Base-by-base conservation (phyloP, 2,888 invertebrate genomes). In the Perizoma affinitatum region DNA sequence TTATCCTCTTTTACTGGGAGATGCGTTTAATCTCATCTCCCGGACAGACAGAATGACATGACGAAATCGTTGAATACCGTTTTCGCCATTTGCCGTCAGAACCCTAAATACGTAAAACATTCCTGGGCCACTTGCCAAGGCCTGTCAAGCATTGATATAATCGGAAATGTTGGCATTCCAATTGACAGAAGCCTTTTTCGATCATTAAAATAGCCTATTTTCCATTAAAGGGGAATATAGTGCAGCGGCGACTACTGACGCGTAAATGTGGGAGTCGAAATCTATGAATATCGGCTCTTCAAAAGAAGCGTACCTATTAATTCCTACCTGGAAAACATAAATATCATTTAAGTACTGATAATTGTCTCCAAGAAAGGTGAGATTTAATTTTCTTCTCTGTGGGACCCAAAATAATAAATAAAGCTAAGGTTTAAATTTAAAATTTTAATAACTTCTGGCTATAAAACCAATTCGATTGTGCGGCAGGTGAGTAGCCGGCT, bases 101-200 rank as follows among this genome's bases (percentile, higher is more conserved):
- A 38, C 38, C 38, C 38, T 38, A 38, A 6, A 38, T 6, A 38
- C 38, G 38, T 69, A 60, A 67, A 71, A 66, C 68, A 80, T 83
- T 81, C 79, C 67, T 75, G 68, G 73, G 70, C 66, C 66, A 69
- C 68, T 65, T 61, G 71, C 72, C 73, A 75, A 66, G 35, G 69
- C 68, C 79, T 78, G 83, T 83, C 84, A 82, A 70, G 70, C 64
- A 70, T 50, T 69, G 84, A 86, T 85, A 82, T 69, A 69, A 87
- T 86, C 87, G 70, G 71, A 70, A 73, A 71, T 72, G 75, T 74
- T 76, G 80, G 76, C 74, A 81, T 83, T 77, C 74, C 68, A 75
- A 71, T 70, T 69, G 62, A 70, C 65, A 68, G 68, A 68, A 71
- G 66, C 69, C 46, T 65, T 64, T 48, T 62, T 58, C 47, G 63